These are phyloP conservation scores for Podilymbus podiceps DNA, from an alignment of 2,113 vertebrate species.

Conservation along the genomic window DNA sequence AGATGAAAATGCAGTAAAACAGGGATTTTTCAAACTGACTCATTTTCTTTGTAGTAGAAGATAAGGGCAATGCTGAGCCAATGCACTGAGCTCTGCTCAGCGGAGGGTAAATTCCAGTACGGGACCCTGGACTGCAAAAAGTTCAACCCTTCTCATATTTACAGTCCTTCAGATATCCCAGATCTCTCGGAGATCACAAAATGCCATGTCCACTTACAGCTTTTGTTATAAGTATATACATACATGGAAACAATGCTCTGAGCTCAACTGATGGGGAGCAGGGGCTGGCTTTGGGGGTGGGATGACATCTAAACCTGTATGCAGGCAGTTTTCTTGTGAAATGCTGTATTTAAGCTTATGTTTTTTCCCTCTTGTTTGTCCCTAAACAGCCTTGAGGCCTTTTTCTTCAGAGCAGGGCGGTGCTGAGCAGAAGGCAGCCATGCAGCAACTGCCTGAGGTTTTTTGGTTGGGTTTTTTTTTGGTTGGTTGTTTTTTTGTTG, in stretches of 20 bases:
- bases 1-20: not conserved
- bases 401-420: not conserved
- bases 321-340: not conserved
- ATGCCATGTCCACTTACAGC: fast-evolving
- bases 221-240: not conserved
- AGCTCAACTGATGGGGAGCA: not conserved
- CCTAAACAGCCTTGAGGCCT: not conserved
- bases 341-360: not conserved
- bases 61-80: not conserved
- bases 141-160: not conserved
- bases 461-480: not conserved
- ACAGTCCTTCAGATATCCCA: not conserved
- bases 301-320: not conserved
- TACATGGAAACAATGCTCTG: not conserved
- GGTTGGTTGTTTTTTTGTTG: too few species aligned
- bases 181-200: not conserved
- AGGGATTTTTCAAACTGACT: not conserved
- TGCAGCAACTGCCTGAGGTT: not conserved
- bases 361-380: not conserved
- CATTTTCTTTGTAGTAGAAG: not conserved
- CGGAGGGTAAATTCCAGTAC: not conserved
- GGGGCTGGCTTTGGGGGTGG: not conserved
- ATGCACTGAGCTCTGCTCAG: not conserved
- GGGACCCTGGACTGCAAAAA: not conserved
- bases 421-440: not conserved